Conservation (phyloP, 1,140 invertebrate species). For the Ectropis grisescens region DNA sequence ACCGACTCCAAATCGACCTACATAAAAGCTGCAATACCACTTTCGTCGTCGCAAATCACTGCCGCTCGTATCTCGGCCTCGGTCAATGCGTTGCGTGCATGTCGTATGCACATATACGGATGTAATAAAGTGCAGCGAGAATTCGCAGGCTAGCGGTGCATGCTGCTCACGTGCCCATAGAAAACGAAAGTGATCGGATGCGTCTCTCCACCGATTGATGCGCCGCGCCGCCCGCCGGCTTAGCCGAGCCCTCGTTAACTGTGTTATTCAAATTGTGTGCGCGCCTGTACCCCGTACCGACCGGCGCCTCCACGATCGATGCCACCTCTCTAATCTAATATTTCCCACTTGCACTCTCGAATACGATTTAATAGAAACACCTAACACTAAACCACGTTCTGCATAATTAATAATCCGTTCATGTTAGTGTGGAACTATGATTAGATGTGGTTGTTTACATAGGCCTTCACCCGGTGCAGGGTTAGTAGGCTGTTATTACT, state of each 20-base stretch:
- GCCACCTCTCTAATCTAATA: conserved; percentile 31
- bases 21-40: conserved; percentile 66
- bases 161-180: conserved; percentile 51
- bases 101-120: conserved; percentile 62
- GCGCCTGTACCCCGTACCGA: conserved; percentile 7
- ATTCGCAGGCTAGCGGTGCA: conserved; percentile 50
- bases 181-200: conserved; percentile 65
- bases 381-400: conserved; percentile 6
- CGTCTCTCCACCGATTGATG: conserved; percentile 60
- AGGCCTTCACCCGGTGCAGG: no score
- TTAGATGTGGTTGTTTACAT: no score
- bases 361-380: conserved; percentile 31
- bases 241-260: conserved; percentile 50
- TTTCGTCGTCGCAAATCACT: conserved; percentile 66
- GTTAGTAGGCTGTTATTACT: no score
- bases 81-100: conserved; percentile 60
- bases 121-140: conserved; percentile 58
- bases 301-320: conserved; percentile 28
- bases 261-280: conserved; percentile 60
- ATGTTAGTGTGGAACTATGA: no score
- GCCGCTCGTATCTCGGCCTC: conserved; percentile 58
- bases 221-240: conserved; percentile 25
- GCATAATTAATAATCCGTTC: background rate
- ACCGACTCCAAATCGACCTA: conserved; percentile 50
- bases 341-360: conserved; percentile 46